These are phyloP conservation scores for Zonitis immaculata DNA, from an alignment of 2,888 invertebrate genomes.

Conservation along the genomic window DNA sequence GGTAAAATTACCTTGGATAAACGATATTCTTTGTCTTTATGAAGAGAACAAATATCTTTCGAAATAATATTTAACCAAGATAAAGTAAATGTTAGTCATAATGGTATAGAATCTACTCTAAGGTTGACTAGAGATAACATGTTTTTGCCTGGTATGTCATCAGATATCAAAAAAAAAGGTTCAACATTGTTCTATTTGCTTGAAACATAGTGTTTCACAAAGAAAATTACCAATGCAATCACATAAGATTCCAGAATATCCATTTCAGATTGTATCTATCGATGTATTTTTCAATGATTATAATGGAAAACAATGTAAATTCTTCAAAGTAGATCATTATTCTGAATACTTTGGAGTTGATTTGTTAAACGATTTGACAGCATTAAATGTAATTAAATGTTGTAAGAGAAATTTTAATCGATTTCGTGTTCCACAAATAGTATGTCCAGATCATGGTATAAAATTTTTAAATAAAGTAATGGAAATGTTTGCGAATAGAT, in stretches of 20 bases:
- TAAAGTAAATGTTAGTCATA: constrained; percentile 5
- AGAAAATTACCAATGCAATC: constrained; percentile 5
- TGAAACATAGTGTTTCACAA: not conserved
- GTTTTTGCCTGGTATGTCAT: constrained; percentile 10
- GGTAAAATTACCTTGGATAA: too few species aligned
- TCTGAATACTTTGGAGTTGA: not conserved
- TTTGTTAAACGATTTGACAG: not conserved
- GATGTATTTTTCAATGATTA: constrained; percentile 14
- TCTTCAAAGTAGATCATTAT: not conserved
- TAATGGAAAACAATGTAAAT: constrained; percentile 3
- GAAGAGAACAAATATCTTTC: too few species aligned
- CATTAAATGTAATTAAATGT: not conserved
- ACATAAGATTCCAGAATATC: constrained; percentile 8
- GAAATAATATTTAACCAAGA: too few species aligned
- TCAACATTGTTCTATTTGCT: constrained; percentile 5
- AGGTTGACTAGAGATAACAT: constrained; percentile 6
- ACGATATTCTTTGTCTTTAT: too few species aligned
- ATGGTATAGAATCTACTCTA: constrained; percentile 7
- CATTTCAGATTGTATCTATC: constrained; percentile 19
- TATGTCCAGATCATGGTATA: constrained; percentile 11
- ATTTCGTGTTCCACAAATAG: not conserved
- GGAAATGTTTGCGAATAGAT: constrained; percentile 17
- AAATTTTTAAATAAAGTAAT: constrained; percentile 8
- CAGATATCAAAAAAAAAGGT: constrained; percentile 10
- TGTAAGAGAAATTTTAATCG: not conserved